phyloP scores from a whole-genome alignment of 1,140 invertebrate species.

The Bathynomus jamesi region DNA sequence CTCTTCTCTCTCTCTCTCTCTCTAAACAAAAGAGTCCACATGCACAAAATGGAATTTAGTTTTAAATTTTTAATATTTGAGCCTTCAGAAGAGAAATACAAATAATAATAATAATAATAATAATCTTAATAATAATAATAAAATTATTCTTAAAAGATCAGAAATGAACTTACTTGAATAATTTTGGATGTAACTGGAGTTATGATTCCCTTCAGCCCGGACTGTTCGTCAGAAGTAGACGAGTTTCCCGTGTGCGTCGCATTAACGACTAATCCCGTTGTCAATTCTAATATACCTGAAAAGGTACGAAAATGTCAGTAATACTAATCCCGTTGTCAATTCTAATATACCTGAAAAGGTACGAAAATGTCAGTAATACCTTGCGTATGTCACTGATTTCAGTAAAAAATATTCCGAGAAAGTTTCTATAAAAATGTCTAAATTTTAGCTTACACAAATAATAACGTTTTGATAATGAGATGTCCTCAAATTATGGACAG shows the following conservation, averaged over 20 bases:
- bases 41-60: too few species aligned
- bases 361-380: too few species aligned
- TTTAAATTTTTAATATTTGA: too few species aligned
- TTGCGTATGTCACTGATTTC: too few species aligned
- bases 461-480: too few species aligned
- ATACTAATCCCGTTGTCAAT: not conserved
- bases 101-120: not conserved
- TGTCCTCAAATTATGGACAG: too few species aligned
- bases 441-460: too few species aligned
- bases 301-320: too few species aligned
- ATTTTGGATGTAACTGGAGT: not conserved
- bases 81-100: not conserved
- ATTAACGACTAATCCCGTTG: not conserved
- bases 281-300: not conserved
- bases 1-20: too few species aligned
- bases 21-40: too few species aligned
- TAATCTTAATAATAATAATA: not conserved
- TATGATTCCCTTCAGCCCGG: conserved; percentile 3
- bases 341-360: not conserved
- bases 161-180: conserved; percentile 1
- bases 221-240: not conserved
- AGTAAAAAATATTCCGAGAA: too few species aligned
- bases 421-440: too few species aligned
- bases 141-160: not conserved
- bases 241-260: not conserved